Evolutionary conservation across 2,888 invertebrate species (phyloP), one percentile per base, ranked within the genome.

Genomic region (Silvanus unidentatus): DNA sequence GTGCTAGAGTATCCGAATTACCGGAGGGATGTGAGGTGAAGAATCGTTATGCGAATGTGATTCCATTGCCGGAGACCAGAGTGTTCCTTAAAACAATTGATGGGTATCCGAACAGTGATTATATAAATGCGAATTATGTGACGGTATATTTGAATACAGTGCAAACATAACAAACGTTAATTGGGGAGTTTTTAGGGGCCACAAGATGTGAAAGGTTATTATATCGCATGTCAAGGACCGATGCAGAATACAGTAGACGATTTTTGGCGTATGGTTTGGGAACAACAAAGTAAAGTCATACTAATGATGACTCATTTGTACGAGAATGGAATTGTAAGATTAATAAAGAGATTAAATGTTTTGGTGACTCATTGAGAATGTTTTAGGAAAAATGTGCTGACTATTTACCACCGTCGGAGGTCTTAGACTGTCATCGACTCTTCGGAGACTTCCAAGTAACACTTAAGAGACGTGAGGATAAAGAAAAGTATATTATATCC

Each of bases 261-360:
- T 72, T 94, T 95, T 70, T 96, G 95, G 95, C 79, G 90, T 35
- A 94, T 96, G 95, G 80, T 94, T 40, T 95, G 95, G 95, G 93
- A 95, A 64, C 93, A 95, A 68, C 90, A 94, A 70, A 81, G 84
- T 10, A 81, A 89, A 58, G 86, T 92, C 32, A 80, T 96, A 52
- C 80, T 95, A 48, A 94, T 94, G 90, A 76, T 94, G 27, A 94
- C 93, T 0, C 89, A 90, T 71, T 81, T 93, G 48, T 85, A 84
- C 63, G 94, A 94, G 73, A 88, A 89, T 59, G 93, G 92, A 46
- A 84, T 89, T 62, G 87, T 87, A 69, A 75, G 80, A 71, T 32
- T 5, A 32, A n/a, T 32, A 15, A 3, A n/a, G n/a, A 32, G 4
- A 32, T 32, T 32, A 22, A 22, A 22, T 12, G 4, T 32, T 32